These are phyloP conservation scores for Ceratina australensis DNA, from an alignment of 1,140 invertebrate species.

Conservation along the genomic window DNA sequence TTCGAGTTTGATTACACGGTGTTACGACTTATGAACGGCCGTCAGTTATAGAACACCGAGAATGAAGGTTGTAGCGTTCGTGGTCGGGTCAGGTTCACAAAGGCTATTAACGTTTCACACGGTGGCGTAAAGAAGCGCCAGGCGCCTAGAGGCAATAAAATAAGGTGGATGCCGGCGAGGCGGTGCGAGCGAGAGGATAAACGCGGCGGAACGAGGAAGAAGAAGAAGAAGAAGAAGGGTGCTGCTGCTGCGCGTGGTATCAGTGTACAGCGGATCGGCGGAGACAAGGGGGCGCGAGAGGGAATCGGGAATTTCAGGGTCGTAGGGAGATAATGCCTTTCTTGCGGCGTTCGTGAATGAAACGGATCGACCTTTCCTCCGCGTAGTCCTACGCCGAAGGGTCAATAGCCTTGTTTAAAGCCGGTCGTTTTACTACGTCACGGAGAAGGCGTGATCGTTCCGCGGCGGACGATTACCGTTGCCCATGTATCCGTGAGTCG, in stretches of 20 bases:
- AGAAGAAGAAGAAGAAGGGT: slow-evolving; percentile 36
- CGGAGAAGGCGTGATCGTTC: slow-evolving; percentile 29
- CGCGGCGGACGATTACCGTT: slow-evolving; percentile 11
- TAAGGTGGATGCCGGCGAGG: slow-evolving; percentile 26
- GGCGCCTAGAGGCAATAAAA: slow-evolving; percentile 69
- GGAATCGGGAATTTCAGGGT: slow-evolving; percentile 64
- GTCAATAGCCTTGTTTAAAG: slow-evolving; percentile 34
- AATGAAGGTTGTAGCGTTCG: slow-evolving; percentile 9
- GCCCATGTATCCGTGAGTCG: no score
- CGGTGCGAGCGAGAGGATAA: not conserved
- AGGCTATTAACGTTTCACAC: slow-evolving; percentile 70
- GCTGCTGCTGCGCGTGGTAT: slow-evolving; percentile 15
- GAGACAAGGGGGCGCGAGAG: slow-evolving; percentile 19
- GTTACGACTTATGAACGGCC: no score
- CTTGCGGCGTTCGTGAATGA: slow-evolving; percentile 55
- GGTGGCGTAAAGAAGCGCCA: slow-evolving; percentile 62
- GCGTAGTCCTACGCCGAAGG: slow-evolving; percentile 19
- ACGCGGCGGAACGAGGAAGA: no score
- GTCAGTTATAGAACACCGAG: slow-evolving; percentile 9
- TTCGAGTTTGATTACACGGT: no score
- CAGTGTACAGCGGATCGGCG: slow-evolving; percentile 20
- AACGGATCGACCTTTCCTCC: slow-evolving; percentile 52
- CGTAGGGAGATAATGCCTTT: slow-evolving; percentile 62
- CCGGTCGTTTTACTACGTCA: slow-evolving; percentile 26
- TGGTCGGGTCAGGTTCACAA: slow-evolving; percentile 68